Evolutionary conservation across 2,888 invertebrate genomes (phyloP).

Genomic region (Caenorhabditis macrosperma): DNA sequence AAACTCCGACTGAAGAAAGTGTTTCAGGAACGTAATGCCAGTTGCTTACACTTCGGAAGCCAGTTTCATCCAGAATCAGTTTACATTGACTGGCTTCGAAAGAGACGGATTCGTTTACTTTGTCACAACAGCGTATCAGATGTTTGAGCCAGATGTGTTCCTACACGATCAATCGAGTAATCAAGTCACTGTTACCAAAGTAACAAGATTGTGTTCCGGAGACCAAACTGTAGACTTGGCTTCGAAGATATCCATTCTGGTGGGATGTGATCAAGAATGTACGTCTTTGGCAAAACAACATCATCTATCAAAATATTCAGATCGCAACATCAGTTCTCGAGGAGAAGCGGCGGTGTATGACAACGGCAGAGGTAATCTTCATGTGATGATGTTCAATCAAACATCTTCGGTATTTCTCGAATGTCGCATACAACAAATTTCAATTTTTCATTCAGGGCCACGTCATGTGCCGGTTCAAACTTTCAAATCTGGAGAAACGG

Average conservation of each 20-base stretch:
- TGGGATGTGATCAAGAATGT: constrained; percentile 56
- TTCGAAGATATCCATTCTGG: constrained; percentile 37
- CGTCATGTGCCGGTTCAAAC: constrained; percentile 54
- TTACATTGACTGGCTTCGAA: constrained; percentile 48
- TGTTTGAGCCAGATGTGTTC: constrained; percentile 57
- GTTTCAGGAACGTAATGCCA: constrained; percentile 19
- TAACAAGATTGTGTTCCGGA: constrained; percentile 44
- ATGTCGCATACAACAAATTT: constrained; percentile 9
- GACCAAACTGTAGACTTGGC: constrained; percentile 52
- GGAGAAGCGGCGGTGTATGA: constrained; percentile 58
- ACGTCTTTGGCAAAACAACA: not conserved
- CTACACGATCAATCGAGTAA: constrained; percentile 11
- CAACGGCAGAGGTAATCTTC: constrained; percentile 13
- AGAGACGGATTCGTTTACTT: constrained; percentile 58
- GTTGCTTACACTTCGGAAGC: constrained; percentile 50
- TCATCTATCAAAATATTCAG: constrained; percentile 21
- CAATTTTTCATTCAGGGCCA: constrained; percentile 17
- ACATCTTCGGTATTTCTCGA: constrained; percentile 31
- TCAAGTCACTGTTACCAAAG: constrained; percentile 41
- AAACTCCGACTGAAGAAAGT: not conserved
- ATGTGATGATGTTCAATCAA: constrained; percentile 35
- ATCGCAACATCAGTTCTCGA: constrained; percentile 19
- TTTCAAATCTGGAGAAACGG: constrained; percentile 44
- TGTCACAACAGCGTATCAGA: constrained; percentile 56
- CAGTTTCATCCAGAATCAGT: constrained; percentile 52